phyloP scores from a whole-genome alignment of 2,113 vertebrate genomes.

The Psittacula cyanocephala region DNA sequence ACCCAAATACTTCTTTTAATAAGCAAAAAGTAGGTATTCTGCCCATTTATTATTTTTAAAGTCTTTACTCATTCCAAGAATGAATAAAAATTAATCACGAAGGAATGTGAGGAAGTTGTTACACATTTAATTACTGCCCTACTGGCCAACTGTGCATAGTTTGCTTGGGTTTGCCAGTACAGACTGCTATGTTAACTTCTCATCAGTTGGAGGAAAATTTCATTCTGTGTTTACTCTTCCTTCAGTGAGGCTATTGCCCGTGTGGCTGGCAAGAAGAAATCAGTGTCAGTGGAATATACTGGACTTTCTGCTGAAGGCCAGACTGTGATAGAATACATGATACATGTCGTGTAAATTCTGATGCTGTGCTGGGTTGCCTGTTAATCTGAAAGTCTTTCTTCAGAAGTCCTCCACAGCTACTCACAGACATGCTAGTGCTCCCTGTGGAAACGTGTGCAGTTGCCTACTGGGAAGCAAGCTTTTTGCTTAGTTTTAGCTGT shows the following conservation, averaged over 20 bases:
- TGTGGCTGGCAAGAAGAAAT: background rate
- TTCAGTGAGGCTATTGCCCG: background rate
- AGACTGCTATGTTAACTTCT: background rate
- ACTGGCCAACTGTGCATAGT: background rate
- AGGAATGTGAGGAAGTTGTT: background rate
- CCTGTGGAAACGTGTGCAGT: background rate
- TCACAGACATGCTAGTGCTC: background rate
- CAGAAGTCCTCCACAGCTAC: background rate
- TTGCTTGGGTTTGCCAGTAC: background rate
- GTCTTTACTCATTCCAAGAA: background rate
- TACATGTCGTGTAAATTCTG: fast-evolving
- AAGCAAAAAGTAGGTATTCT: background rate
- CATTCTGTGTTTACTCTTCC: background rate
- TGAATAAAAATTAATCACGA: background rate
- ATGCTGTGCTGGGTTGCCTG: background rate
- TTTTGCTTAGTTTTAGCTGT: background rate
- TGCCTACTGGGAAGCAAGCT: background rate
- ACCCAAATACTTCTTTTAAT: background rate
- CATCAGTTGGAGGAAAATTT: background rate
- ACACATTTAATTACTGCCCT: background rate
- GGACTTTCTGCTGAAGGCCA: background rate
- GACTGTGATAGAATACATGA: background rate
- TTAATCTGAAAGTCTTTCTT: background rate
- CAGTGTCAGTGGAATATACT: background rate
- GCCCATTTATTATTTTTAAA: background rate